phyloP scores from a whole-genome alignment of 2,113 vertebrate species.

The Xenopus borealis region DNA sequence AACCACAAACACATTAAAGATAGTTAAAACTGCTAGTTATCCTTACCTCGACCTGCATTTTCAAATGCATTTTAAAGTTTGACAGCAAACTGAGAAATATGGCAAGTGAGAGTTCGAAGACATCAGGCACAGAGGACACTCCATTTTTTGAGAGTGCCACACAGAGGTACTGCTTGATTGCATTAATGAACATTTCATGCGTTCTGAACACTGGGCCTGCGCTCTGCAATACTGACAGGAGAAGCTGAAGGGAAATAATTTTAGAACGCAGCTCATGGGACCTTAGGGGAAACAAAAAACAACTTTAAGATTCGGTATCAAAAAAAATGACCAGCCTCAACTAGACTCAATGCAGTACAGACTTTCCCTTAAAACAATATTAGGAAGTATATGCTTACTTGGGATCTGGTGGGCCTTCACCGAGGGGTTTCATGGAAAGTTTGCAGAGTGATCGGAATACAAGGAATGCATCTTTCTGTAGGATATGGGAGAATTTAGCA shows the following conservation, averaged over 20 bases:
- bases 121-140: constrained; percentile 94
- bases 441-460: constrained; percentile 96
- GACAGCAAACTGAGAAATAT: constrained; percentile 96
- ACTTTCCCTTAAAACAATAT: not conserved
- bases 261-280: constrained; percentile 95
- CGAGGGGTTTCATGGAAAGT: constrained; percentile 95
- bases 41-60: constrained; percentile 97
- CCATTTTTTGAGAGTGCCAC: constrained; percentile 96
- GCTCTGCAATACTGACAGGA: constrained; percentile 90
- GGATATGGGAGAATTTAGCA: constrained; percentile 84
- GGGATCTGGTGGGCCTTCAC: constrained; percentile 96
- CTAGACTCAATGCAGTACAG: too few relatives aligned
- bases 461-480: constrained; percentile 95
- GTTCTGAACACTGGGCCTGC: constrained; percentile 92
- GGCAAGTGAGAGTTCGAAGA: constrained; percentile 95
- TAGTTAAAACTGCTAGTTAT: too few relatives aligned
- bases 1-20: not conserved
- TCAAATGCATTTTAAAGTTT: constrained; percentile 95
- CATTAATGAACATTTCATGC: constrained; percentile 96
- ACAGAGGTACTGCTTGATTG: constrained; percentile 96
- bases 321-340: too few relatives aligned
- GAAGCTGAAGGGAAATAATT: constrained; percentile 91
- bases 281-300: constrained; percentile 57
- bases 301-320: not conserved
- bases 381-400: constrained; percentile 68